phyloP scores from a whole-genome alignment of 2,113 vertebrate species.

The western clawed frog (Xenopus tropicalis) region DNA sequence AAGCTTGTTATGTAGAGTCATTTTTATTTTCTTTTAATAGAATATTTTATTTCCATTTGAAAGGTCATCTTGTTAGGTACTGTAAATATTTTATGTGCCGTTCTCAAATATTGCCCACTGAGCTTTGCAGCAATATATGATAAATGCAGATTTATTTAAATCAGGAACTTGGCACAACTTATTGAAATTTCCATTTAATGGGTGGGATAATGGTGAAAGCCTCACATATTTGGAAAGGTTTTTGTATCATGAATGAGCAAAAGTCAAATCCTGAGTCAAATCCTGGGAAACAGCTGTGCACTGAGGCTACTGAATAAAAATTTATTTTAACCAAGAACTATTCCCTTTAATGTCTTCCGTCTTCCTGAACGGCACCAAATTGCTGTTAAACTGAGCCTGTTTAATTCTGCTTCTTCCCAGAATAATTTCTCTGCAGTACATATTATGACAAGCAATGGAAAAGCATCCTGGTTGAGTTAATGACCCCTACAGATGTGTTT shows the following conservation, averaged over 20 bases:
- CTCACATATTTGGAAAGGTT: too few species aligned
- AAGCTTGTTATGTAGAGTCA: neutral
- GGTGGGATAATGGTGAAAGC: neutral
- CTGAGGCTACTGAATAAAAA: too few species aligned
- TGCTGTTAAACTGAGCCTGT: slow-evolving; percentile 4
- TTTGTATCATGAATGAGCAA: neutral
- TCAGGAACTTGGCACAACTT: slow-evolving; percentile 28
- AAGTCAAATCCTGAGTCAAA: neutral
- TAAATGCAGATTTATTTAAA: slow-evolving; percentile 42
- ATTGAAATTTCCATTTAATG: slow-evolving; percentile 37
- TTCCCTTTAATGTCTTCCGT: neutral
- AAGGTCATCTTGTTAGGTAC: neutral
- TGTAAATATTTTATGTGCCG: slow-evolving; percentile 31
- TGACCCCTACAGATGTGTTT: slow-evolving; percentile 34
- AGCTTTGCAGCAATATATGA: slow-evolving; percentile 12
- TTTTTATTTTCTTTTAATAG: neutral
- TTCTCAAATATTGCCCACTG: slow-evolving; percentile 10
- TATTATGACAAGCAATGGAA: slow-evolving; percentile 29
- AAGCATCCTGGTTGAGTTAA: slow-evolving; percentile 31
- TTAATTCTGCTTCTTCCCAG: neutral
- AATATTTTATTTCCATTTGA: slow-evolving; percentile 22
- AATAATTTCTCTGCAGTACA: slow-evolving; percentile 16
- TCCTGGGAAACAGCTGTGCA: too few species aligned
- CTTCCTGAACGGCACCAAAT: neutral
- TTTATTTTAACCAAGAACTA: neutral